These are phyloP conservation scores for Corythoichthys intestinalis DNA, from an alignment of 2,113 vertebrate genomes.

Conservation along the genomic window DNA sequence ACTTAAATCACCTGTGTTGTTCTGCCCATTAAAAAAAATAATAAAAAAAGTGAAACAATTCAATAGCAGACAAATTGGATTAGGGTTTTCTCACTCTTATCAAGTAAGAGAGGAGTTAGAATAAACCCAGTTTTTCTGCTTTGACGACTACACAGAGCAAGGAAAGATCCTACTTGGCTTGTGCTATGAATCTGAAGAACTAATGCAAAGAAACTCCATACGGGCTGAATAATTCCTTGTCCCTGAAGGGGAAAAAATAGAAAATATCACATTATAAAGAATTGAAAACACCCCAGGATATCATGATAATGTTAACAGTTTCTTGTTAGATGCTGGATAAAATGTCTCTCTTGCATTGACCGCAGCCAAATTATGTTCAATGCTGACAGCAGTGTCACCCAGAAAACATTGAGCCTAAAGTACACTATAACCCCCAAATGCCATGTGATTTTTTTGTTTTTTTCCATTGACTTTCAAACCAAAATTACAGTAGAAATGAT, in stretches of 20 bases:
- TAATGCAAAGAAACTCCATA: slow-evolving; percentile 2
- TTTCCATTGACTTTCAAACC: not conserved
- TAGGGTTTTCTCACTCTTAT: not conserved
- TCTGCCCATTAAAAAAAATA: too few species aligned
- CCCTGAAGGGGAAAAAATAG: not conserved
- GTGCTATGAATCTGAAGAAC: slow-evolving; percentile 3
- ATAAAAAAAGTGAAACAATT: not conserved
- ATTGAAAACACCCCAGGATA: not conserved
- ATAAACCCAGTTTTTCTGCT: too few species aligned
- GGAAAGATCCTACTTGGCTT: not conserved
- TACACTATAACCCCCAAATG: not conserved
- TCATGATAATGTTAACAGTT: not conserved
- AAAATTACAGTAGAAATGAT: not conserved
- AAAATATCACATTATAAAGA: not conserved
- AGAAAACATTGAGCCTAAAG: not conserved
- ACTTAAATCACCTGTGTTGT: too few species aligned
- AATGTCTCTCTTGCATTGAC: not conserved
- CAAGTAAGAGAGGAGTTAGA: not conserved
- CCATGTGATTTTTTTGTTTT: not conserved
- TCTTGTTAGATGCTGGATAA: not conserved
- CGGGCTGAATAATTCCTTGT: not conserved
- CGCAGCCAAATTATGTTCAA: slow-evolving; percentile 1
- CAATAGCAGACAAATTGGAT: not conserved
- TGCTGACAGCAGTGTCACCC: not conserved
- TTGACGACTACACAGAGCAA: not conserved